Percentiles rank a stretch among this genome's conserved stretches.
Conservation (phyloP, 2,113 vertebrate genomes). For the Nycticebus coucang region DNA sequence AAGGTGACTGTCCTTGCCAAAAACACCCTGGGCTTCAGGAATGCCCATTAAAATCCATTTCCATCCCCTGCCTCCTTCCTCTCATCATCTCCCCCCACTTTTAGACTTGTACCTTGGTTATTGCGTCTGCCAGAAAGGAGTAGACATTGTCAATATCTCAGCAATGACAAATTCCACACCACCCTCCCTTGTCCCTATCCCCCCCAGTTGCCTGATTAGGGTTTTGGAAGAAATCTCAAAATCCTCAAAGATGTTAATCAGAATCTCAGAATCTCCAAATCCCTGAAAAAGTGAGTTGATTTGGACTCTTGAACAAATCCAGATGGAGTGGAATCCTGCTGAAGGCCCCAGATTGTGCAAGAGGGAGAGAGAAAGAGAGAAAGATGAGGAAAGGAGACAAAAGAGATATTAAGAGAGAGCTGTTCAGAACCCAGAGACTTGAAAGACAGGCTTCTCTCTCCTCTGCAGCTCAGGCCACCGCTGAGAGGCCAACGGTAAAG, state of each 20-base stretch:
- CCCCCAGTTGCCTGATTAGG: neutral
- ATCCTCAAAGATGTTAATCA: constrained; percentile 1
- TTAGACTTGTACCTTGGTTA: neutral
- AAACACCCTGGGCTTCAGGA: neutral
- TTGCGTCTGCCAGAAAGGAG: neutral
- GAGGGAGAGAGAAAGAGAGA: neutral
- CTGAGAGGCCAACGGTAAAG: constrained; percentile 32
- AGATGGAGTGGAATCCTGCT: constrained; percentile 18
- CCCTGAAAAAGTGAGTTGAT: neutral
- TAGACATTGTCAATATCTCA: neutral
- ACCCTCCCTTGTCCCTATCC: rapidly evolving
- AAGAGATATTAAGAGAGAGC: neutral
- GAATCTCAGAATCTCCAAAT: constrained; percentile 15
- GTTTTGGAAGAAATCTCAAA: constrained; percentile 25
- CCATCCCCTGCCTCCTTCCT: neutral
- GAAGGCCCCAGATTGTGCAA: neutral
- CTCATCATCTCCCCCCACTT: rapidly evolving
- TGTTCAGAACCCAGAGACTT: neutral
- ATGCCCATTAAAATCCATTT: neutral
- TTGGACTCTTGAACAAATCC: constrained; percentile 21
- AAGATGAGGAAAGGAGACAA: neutral
- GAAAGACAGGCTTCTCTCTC: neutral
- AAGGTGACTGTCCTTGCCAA: neutral
- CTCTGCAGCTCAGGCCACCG: neutral
- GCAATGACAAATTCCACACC: neutral